phyloP scores from a whole-genome alignment of 37 sponge, comb jelly and placozoan species.

The Aplysina aerophoba region DNA sequence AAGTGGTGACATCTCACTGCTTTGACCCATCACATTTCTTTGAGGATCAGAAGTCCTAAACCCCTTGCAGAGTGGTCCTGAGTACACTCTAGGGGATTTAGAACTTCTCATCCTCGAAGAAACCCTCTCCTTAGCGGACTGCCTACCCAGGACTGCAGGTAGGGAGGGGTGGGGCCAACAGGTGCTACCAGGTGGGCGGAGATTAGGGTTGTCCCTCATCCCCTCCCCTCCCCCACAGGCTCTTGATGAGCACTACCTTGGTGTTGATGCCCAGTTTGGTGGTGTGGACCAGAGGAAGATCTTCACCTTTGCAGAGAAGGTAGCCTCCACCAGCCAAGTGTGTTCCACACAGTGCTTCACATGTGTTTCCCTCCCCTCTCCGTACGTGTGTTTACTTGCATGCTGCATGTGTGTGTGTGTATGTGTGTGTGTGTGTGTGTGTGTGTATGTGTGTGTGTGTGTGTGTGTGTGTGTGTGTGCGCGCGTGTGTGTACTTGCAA shows the following conservation, averaged over 20 bases:
- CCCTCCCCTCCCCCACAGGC: conserved; percentile 68
- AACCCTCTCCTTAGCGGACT: conserved; percentile 91
- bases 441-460: too few relatives aligned
- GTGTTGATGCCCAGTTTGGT: conserved; percentile 98
- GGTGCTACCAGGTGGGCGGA: too few relatives aligned
- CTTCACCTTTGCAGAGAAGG: conserved; percentile 98
- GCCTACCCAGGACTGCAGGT: conserved; percentile 97
- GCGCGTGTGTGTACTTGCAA: too few relatives aligned
- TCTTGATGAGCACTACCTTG: conserved; percentile 92
- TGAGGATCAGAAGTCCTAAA: too few relatives aligned
- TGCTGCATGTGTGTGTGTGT: not conserved
- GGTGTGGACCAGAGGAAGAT: conserved; percentile 98
- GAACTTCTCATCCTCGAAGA: too few relatives aligned
- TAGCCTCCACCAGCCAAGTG: conserved; percentile 1
- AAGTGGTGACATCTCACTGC: too few relatives aligned
- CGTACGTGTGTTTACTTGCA: too few relatives aligned
- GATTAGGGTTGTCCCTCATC: not conserved
- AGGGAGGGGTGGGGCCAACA: not conserved
- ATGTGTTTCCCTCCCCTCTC: not conserved
- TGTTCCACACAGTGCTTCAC: not conserved
- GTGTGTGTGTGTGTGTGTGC: too few relatives aligned
- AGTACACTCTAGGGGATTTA: conserved; percentile 96
- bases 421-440: too few relatives aligned
- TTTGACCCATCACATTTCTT: too few relatives aligned
- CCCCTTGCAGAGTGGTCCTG: too few relatives aligned